Evolutionary conservation across 2,888 invertebrate species (phyloP), one percentile per base, ranked within the genome.

Genomic region (Cheilosia variabilis): DNA sequence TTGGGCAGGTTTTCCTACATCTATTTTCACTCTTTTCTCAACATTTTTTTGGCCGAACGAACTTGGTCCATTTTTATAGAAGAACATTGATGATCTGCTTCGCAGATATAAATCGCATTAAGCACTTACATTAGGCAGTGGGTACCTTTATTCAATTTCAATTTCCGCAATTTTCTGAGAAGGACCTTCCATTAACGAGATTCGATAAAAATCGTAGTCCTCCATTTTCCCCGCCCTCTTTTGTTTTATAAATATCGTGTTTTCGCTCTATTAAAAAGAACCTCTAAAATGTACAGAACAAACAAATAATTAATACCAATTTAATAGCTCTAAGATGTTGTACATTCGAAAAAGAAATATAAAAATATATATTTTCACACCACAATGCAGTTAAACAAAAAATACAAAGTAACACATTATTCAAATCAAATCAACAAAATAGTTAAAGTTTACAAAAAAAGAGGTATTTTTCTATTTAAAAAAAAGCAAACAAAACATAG

Each of bases 321-420:
- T 27, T 6, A 62, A 53, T 79, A 79, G 52, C 15, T 73, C 53
- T 73, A 80, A 73, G 73, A 73, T 62, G 53, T 58, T 79, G 65
- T 79, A 75, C 57, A 73, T 79, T 69, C 4, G 10, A 76, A 72
- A 47, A 41, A 47, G 17, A 31, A 43, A 53, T 1, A 9, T 17
- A 45, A 52, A 75, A 31, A 69, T 17, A 76, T 80, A 79, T 84
- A 84, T 84, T 84, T 84, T 84, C 83, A 84, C 83, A 84, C 79
- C 79, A 79, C 68, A 73, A 79, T 79, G 83, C 83, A 79, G 79
- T 83, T 83, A 79, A 57, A 83, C 53, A 72, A 34, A 62, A 62
- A 62, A 45, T n/a, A 71, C 55, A 50, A 55, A 15, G 24, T 82
- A 84, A 68, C 69, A 79, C 62, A 68, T 69, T 83, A 73, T 63